Evolutionary conservation across 2,888 invertebrate species (phyloP), one percentile per base, ranked within the genome.

Genomic region (Diadromus collaris): DNA sequence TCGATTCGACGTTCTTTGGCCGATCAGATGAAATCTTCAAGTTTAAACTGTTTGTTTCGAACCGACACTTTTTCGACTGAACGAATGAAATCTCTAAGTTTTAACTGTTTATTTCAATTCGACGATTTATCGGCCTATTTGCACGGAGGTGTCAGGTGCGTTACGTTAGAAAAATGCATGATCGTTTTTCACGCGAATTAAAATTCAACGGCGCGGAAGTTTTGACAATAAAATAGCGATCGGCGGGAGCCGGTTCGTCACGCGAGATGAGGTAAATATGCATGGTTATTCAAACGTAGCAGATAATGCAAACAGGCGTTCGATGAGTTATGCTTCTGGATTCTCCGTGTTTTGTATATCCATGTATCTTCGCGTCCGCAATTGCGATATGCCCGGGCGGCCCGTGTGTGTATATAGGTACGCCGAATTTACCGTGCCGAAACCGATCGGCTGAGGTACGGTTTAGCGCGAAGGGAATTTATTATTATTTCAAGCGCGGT

Each of bases 291-390:
- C 87, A 86, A 88, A 84, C 87, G 87, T 80, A 82, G 82, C 84
- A 88, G 85, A 89, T 89, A 89, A 89, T 89, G 87, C 87, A 88
- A 88, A 88, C 87, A 88, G 88, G 86, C 86, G 85, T 84, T 85
- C 85, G 81, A 83, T 89, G 88, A 89, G 86, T 89, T 89, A 89
- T 89, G 88, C 86, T 84, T 85, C 60, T 48, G n/a, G 88, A 85
- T 84, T 85, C 60, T 48, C 21, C 64, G n/a, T 5, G 27, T 19
- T 60, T 41, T 63, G 41, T 63, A 71, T 70, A 46, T 61, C 34
- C 21, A 44, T 61, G 38, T 51, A 71, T 84, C 84, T 84, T 44
- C 41, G 34, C 38, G 65, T 86, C 82, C 84, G 83, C 84, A 85
- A 87, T 86, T 85, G 86, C 86, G 86, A 88, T 86, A 87, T 85